Base-by-base conservation (phyloP, 2,888 invertebrate genomes). In the Callinectes sapidus region DNA sequence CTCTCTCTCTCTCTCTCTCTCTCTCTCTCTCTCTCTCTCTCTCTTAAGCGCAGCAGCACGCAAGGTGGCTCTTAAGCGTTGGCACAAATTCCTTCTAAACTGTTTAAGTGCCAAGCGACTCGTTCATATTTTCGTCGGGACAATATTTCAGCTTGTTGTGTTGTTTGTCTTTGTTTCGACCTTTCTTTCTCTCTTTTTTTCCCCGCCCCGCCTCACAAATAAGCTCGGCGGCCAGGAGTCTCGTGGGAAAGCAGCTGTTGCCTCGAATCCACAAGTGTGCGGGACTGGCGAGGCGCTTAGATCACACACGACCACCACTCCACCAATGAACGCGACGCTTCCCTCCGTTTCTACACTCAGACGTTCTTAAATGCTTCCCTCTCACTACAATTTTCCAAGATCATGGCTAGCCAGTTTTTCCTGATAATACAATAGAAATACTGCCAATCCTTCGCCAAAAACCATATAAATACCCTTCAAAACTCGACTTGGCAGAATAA, bases 11-110 rank as follows among this genome's bases (percentile, higher is more conserved):
- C 71, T 71, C 71, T 71, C 71, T 71, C 71, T 28, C 71, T 71
- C 71, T n/a, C 71, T 71, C 71, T 71, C 71, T 71, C 71, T 71
- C 71, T 71, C 71, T 71, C 71, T 71, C 71, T 71, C 71, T 71
- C 71, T 71, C 71, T 28, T 28, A 13, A 81, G 18, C 10, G 48
- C 48, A 5, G 48, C 48, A 8, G n/a, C n/a, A 71, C 71, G n/a
- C 71, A 71, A 5, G n/a, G 23, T 71, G 71, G 71, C 13, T 8
- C 61, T 48, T 48, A 71, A 71, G 71, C 6, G 71, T 71, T 71
- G 71, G 71, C 71, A 71, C 28, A 71, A 71, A 10, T 71, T 71
- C 28, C 28, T 28, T 71, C 28, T 71, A 28, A 28, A 71, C 13
- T 71, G 71, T 28, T 61, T 10, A 71, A 71, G 71, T 28, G 28